Conservation (phyloP, 30 jellyfish, hydroid and myxozoan species). For the Rhopilema esculentum region DNA sequence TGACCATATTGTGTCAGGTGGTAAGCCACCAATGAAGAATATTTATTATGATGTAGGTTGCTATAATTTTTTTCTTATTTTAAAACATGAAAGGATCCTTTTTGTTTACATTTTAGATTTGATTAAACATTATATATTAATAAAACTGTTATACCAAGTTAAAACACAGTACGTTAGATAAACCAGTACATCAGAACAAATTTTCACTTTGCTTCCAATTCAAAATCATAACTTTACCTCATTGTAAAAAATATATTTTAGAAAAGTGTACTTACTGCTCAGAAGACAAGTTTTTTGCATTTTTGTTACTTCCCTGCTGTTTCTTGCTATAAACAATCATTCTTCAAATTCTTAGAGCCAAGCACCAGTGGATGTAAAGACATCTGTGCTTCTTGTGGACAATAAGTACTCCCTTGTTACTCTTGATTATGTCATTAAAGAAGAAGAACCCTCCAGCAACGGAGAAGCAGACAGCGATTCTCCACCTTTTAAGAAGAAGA, state of each 20-base stretch:
- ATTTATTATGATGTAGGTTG: conserved; percentile 85
- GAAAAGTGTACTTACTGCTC: no score
- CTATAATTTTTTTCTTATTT: not conserved
- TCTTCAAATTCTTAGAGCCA: conserved; percentile 77
- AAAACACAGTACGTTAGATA: no score
- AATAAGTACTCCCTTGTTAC: conserved; percentile 88
- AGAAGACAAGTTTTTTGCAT: no score
- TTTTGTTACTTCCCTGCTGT: no score
- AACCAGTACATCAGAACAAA: no score
- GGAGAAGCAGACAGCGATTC: conserved; percentile 15
- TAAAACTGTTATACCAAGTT: no score
- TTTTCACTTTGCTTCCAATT: no score
- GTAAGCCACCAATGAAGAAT: conserved; percentile 97
- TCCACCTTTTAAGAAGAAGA: conserved; percentile 54
- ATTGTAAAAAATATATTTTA: no score
- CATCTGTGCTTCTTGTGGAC: conserved; percentile 97
- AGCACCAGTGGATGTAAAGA: conserved; percentile 86
- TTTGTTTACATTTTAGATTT: no score
- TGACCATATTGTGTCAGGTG: conserved; percentile 93
- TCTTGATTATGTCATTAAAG: conserved; percentile 78
- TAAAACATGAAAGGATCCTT: no score
- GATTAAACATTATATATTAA: no score
- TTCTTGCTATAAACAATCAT: not conserved
- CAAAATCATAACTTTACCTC: no score
- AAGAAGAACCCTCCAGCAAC: conserved; percentile 44